These are phyloP conservation scores for Tupaia tana DNA, from an alignment of 2,113 vertebrate genomes.

Conservation along the genomic window DNA sequence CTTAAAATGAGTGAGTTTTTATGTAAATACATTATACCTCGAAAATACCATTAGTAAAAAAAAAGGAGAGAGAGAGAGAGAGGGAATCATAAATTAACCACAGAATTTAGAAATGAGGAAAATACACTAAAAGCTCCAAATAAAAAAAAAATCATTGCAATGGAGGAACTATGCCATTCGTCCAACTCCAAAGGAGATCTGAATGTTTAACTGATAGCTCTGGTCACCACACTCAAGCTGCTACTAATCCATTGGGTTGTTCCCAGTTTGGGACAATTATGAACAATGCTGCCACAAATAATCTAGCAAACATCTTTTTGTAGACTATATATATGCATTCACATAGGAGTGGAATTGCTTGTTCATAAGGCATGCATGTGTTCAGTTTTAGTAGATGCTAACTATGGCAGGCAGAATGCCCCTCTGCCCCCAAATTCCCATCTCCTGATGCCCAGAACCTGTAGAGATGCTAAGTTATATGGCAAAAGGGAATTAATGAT, in stretches of 20 bases:
- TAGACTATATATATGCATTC: not conserved
- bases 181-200: not conserved
- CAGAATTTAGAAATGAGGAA: not conserved
- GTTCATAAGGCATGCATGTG: not conserved
- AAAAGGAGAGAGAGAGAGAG: not conserved
- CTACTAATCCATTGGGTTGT: not conserved
- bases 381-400: not conserved
- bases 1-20: not conserved
- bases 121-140: not conserved
- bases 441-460: not conserved
- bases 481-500: not conserved
- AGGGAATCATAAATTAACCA: not conserved
- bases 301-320: constrained; percentile 13
- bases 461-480: not conserved
- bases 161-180: not conserved
- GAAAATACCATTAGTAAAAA: not conserved
- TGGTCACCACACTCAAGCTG: not conserved
- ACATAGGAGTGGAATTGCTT: not conserved
- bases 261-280: not conserved
- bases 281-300: not conserved
- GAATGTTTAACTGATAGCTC: not conserved
- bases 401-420: not conserved
- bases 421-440: not conserved
- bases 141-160: not conserved
- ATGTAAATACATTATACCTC: not conserved